phyloP scores from a whole-genome alignment of 2,113 vertebrate genomes.

The Corythornis vintsioides region DNA sequence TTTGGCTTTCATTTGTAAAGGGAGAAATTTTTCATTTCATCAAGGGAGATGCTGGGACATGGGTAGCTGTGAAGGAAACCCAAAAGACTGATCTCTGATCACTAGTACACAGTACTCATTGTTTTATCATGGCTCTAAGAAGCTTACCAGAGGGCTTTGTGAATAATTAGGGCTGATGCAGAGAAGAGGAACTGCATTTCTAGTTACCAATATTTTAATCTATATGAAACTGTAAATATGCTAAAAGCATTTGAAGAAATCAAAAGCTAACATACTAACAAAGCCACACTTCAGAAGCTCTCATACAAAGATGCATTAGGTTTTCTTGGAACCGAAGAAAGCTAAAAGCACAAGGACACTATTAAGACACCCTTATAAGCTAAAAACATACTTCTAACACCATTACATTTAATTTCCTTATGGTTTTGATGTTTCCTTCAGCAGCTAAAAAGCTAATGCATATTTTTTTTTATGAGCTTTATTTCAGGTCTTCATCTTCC shows the following conservation, averaged over 20 bases:
- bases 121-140: background rate
- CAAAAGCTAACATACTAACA: background rate
- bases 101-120: background rate
- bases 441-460: background rate
- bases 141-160: background rate
- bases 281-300: background rate
- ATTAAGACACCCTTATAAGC: background rate
- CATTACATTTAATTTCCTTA: background rate
- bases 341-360: background rate
- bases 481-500: background rate
- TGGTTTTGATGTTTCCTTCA: background rate
- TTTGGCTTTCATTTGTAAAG: background rate
- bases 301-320: background rate
- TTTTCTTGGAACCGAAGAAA: background rate
- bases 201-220: background rate
- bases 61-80: background rate
- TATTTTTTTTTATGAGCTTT: background rate
- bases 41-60: background rate
- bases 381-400: background rate
- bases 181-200: background rate
- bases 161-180: background rate
- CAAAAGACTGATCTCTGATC: background rate
- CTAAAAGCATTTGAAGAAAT: background rate
- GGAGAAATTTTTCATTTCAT: too few species aligned
- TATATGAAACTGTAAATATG: background rate